Evolutionary conservation across 2,888 invertebrate genomes (phyloP).

Genomic region (Apotomis capreana): DNA sequence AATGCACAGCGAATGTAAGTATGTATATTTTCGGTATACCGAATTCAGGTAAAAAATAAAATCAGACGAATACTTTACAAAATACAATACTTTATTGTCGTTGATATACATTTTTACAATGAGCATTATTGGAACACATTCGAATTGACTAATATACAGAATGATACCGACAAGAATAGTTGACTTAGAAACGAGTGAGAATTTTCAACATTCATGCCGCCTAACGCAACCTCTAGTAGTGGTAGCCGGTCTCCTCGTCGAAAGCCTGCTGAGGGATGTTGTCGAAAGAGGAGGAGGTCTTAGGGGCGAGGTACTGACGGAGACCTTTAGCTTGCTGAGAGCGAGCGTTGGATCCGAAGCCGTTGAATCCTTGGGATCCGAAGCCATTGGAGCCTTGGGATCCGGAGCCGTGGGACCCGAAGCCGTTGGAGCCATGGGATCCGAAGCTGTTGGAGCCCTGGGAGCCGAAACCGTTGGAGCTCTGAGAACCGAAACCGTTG

Average conservation of each 20-base stretch:
- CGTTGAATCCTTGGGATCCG: slow-evolving; percentile 26
- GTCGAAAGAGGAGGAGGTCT: slow-evolving; percentile 54
- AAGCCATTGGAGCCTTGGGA: slow-evolving; percentile 32
- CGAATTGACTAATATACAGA: slow-evolving; percentile 34
- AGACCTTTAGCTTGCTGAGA: slow-evolving; percentile 54
- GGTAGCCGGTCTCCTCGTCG: slow-evolving; percentile 73
- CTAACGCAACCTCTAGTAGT: slow-evolving; percentile 57
- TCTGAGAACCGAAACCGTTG: slow-evolving; percentile 10
- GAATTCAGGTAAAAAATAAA: neutral
- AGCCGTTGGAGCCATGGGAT: slow-evolving; percentile 14
- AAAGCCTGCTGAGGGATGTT: slow-evolving; percentile 70
- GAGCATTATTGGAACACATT: slow-evolving; percentile 39
- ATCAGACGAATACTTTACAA: slow-evolving; percentile 16
- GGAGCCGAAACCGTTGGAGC: slow-evolving; percentile 20
- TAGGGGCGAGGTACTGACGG: slow-evolving; percentile 72
- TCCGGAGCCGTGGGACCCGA: slow-evolving; percentile 26
- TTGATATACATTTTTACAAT: slow-evolving; percentile 36
- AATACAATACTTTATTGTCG: slow-evolving; percentile 28
- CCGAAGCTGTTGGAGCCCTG: slow-evolving; percentile 21
- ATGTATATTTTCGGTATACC: too few species aligned
- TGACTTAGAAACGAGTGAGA: slow-evolving; percentile 8
- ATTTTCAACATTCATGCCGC: slow-evolving; percentile 29
- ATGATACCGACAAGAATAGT: slow-evolving; percentile 17
- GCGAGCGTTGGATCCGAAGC: slow-evolving; percentile 45
- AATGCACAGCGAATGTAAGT: too few species aligned